Conservation (phyloP, 2,113 vertebrate genomes). For the Alosa alosa region DNA sequence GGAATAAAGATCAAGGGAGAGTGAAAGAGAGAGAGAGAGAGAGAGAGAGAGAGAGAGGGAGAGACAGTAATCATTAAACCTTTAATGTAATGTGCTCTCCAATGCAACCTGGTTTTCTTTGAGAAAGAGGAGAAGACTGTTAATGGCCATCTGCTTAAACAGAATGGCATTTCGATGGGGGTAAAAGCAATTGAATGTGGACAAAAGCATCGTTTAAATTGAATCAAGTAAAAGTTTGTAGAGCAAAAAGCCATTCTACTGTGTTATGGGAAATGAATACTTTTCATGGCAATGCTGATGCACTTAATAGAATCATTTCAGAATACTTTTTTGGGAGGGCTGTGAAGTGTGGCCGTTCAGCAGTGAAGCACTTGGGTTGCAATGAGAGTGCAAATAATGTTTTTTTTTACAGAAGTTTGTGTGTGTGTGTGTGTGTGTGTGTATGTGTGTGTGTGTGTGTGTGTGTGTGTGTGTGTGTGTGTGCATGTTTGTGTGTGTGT, state of each 20-base stretch:
- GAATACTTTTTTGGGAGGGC: not conserved
- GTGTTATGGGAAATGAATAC: slow-evolving; percentile 6
- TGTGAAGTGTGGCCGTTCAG: not conserved
- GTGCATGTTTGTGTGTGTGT: not conserved
- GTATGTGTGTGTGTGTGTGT: not conserved
- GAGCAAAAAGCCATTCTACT: slow-evolving; percentile 7
- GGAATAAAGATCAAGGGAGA: slow-evolving; percentile 20
- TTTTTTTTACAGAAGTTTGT: not conserved
- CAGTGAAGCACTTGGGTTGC: not conserved
- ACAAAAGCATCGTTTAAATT: slow-evolving; percentile 5
- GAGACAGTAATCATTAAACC: not conserved
- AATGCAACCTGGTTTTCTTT: not conserved
- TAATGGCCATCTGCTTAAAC: not conserved
- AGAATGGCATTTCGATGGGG: not conserved
- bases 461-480: not conserved
- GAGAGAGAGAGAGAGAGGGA: not conserved
- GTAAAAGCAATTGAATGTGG: not conserved
- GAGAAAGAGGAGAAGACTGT: not conserved
- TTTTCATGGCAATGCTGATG: not conserved
- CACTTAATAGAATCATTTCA: slow-evolving; percentile 4
- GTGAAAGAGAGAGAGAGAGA: not conserved
- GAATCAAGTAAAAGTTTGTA: slow-evolving; percentile 21
- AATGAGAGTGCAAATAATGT: not conserved
- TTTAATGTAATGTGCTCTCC: not conserved
- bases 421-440: not conserved